Conservation (phyloP, 2,888 invertebrate genomes). For the Cantharis lateralis region DNA sequence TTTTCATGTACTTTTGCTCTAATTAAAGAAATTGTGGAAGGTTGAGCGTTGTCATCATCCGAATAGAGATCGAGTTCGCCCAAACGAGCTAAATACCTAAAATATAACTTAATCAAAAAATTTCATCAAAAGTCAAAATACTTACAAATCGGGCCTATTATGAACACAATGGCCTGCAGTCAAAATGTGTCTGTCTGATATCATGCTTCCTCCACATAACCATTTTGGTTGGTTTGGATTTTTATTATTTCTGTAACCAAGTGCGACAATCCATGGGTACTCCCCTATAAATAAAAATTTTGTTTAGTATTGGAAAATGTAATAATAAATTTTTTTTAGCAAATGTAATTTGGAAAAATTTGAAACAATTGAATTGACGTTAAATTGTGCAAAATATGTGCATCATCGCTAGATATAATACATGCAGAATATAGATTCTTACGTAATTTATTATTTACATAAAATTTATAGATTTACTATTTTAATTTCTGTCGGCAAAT, state of each 20-base stretch:
- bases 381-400: not conserved
- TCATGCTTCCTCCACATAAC: constrained; percentile 71
- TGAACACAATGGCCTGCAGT: constrained; percentile 81
- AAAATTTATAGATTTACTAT: not conserved
- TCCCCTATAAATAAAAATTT: constrained; percentile 59
- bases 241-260: constrained; percentile 66
- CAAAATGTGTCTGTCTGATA: constrained; percentile 70
- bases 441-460: not conserved
- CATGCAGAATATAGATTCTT: not conserved
- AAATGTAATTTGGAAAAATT: not conserved
- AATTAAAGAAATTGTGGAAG: constrained; percentile 66
- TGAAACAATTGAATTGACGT: not conserved
- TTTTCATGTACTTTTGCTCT: constrained; percentile 67
- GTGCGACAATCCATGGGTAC: constrained; percentile 80
- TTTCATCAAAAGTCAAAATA: constrained; percentile 29
- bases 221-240: constrained; percentile 54
- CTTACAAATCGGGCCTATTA: constrained; percentile 65
- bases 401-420: not conserved
- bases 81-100: constrained; percentile 69
- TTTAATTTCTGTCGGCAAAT: not conserved
- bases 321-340: too few relatives aligned
- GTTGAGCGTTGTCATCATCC: constrained; percentile 66
- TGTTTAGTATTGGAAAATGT: not conserved
- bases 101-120: constrained; percentile 30
- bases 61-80: constrained; percentile 77